phyloP scores from a whole-genome alignment of 2,888 invertebrate genomes.

The Zaprionus bogoriensis region DNA sequence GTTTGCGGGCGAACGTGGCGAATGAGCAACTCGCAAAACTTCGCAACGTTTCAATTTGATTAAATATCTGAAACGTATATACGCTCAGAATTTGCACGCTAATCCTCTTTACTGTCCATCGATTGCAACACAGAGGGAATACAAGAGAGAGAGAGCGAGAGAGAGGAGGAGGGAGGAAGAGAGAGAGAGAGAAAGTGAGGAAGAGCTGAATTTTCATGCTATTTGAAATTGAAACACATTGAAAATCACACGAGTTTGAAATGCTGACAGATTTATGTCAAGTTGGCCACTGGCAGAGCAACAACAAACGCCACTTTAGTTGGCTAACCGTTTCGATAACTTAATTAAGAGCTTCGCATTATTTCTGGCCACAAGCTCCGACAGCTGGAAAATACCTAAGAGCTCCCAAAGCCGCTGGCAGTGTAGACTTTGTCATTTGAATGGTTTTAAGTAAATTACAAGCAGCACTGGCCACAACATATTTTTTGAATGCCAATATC shows the following conservation, averaged over 20 bases:
- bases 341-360: slow-evolving; percentile 46
- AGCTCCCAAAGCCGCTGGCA: slow-evolving; percentile 5
- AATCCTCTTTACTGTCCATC: too few relatives aligned
- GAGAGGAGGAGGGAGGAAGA: neutral
- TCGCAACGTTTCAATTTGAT: slow-evolving; percentile 61
- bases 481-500: slow-evolving; percentile 49
- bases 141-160: neutral
- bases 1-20: slow-evolving; percentile 25
- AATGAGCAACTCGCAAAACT: slow-evolving; percentile 25
- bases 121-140: too few relatives aligned
- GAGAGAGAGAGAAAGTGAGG: neutral
- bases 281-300: slow-evolving; percentile 11
- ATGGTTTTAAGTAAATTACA: slow-evolving; percentile 69
- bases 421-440: slow-evolving; percentile 52
- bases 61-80: slow-evolving; percentile 36
- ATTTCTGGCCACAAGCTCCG: slow-evolving; percentile 6
- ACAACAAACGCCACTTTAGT: slow-evolving; percentile 8
- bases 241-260: slow-evolving; percentile 9
- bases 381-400: neutral
- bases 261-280: slow-evolving; percentile 42
- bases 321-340: slow-evolving; percentile 45
- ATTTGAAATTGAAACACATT: slow-evolving; percentile 35
- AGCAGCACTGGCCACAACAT: slow-evolving; percentile 48
- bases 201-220: too few relatives aligned
- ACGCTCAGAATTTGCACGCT: neutral